These are phyloP conservation scores for Lymantria monacha DNA, from an alignment of 2,888 invertebrate genomes.

Conservation along the genomic window DNA sequence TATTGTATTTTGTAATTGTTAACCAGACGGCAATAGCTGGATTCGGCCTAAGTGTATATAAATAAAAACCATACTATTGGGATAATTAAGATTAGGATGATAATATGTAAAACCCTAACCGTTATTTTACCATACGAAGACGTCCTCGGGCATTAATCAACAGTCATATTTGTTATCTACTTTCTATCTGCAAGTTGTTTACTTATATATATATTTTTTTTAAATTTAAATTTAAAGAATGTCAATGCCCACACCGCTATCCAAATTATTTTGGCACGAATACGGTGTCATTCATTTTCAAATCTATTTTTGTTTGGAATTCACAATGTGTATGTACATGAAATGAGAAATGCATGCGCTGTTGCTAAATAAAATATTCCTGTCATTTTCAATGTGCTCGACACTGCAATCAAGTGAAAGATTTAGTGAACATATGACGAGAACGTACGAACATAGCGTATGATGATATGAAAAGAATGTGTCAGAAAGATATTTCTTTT, in stretches of 20 bases:
- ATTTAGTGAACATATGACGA: background rate
- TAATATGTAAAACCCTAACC: too few species aligned
- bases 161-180: background rate
- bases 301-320: slow-evolving; percentile 71
- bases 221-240: slow-evolving; percentile 42
- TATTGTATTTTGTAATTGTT: too few species aligned
- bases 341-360: slow-evolving; percentile 45
- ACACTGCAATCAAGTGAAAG: background rate
- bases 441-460: background rate
- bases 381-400: slow-evolving; percentile 14
- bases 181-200: background rate
- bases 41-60: too few species aligned
- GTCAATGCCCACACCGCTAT: slow-evolving; percentile 73
- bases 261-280: slow-evolving; percentile 75
- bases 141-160: background rate
- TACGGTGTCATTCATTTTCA: slow-evolving; percentile 70
- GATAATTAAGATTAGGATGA: too few species aligned
- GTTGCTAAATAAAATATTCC: slow-evolving; percentile 22
- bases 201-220: slow-evolving; percentile 16
- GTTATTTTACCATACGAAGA: too few species aligned
- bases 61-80: too few species aligned
- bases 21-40: too few species aligned
- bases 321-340: slow-evolving; percentile 46
- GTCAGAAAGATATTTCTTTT: background rate
- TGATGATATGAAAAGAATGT: background rate